Evolutionary conservation across 2,888 invertebrate species (phyloP), one percentile per base, ranked within the genome.

Genomic region (Autographa pulchrina): DNA sequence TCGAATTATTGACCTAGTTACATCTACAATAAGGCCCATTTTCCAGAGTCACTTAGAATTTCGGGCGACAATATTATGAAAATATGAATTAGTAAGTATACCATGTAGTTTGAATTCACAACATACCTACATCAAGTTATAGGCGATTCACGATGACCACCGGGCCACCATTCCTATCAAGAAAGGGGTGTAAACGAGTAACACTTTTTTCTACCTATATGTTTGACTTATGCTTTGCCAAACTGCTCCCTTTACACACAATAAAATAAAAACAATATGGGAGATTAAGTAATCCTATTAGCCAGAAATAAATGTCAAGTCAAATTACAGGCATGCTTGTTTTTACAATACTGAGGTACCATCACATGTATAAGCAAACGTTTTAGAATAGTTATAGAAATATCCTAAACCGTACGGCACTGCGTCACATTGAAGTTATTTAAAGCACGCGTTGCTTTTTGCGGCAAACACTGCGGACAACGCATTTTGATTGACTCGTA

Each of bases 11-110:
- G 67, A 79, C 56, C 56, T 79, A 79, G 54, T 70, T 78, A 63
- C 43, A 68, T 7, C 74, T 73, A 78, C 43, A 41, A 61, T 78
- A 77, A 77, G 82, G 82, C 77, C 60, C 73, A 65, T 0, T 63
- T 80, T 67, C 52, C 32, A 8, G 38, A 54, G 62, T 61, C 54
- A 32, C 20, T 61, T 35, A 18, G 20, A 60, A 59, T 20, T 41
- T 62, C 56, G 56, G 41, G 66, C 38, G 52, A 81, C 58, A 70
- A 64, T 63, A 48, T 61, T 8, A 32, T 62, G n/a, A 43, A 35
- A 11, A 13, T 74, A 13, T 48, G 11, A 62, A 35, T 31, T 38
- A 25, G 25, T 52, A n/a, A 48, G 14, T 20, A 25, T 31, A 13
- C 8, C 1, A 16, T n/a, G 16, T 32, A n/a, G 16, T 60, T 31